Conservation (phyloP, 2,888 invertebrate genomes). For the Dynastes hyllus region DNA sequence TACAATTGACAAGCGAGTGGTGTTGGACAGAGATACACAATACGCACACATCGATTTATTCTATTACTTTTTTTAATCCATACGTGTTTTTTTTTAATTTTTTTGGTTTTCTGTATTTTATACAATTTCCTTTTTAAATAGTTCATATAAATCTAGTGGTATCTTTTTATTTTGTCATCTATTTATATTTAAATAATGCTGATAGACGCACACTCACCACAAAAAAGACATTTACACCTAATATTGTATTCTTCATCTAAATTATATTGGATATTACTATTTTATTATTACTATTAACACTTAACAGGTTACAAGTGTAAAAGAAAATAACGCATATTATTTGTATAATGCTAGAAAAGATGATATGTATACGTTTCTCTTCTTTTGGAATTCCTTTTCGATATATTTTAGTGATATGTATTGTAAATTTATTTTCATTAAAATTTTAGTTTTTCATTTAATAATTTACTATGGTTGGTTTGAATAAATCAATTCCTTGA, state of each 20-base stretch:
- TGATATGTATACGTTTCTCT: slow-evolving; percentile 24
- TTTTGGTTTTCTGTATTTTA: no score
- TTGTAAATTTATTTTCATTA: not conserved
- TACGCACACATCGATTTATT: slow-evolving; percentile 56
- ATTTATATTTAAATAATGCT: no score
- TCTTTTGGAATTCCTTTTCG: not conserved
- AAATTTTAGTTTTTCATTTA: no score
- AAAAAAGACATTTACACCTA: not conserved
- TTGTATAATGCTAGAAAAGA: not conserved
- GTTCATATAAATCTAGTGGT: no score
- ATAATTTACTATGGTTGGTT: no score
- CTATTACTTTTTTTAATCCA: slow-evolving; percentile 14
- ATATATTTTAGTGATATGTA: slow-evolving; percentile 29
- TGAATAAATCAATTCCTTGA: no score
- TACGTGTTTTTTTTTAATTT: not conserved
- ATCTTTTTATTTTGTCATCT: no score
- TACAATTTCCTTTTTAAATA: no score
- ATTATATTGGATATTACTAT: no score
- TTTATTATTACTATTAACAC: no score
- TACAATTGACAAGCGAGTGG: slow-evolving; percentile 69
- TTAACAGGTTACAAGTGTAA: not conserved
- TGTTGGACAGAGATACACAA: slow-evolving; percentile 66
- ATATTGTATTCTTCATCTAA: not conserved
- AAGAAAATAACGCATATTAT: no score
- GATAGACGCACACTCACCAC: slow-evolving; percentile 3